Evolutionary conservation across 2,113 vertebrate genomes (phyloP).

Genomic region (Notechis scutatus): DNA sequence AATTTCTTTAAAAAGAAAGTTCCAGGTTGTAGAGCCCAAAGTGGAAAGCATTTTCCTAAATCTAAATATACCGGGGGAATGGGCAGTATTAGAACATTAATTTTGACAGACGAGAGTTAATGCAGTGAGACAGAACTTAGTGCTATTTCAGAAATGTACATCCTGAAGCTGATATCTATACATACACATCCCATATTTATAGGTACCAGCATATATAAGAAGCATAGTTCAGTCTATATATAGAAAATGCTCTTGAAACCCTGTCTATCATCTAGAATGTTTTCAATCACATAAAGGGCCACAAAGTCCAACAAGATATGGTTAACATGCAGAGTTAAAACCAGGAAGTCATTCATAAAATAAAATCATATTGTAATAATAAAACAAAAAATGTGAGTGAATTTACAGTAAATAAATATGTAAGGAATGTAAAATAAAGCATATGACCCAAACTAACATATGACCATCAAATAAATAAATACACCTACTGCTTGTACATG

Average conservation of each 20-base stretch:
- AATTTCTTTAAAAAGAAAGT: not conserved
- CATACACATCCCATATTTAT: not conserved
- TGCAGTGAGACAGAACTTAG: not conserved
- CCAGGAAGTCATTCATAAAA: not conserved
- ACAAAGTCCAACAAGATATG: not conserved
- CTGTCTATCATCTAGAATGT: not conserved
- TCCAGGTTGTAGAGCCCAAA: not conserved
- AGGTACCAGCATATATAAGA: not conserved
- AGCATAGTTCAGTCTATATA: not conserved
- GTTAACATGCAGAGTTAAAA: not conserved
- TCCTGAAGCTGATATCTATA: not conserved
- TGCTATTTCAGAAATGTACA: not conserved
- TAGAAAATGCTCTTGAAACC: not conserved
- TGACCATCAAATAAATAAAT: not conserved
- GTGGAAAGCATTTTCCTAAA: not conserved
- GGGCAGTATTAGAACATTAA: not conserved
- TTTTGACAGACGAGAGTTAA: not conserved
- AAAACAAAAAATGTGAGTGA: not conserved
- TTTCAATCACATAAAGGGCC: not conserved
- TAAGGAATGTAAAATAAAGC: not conserved
- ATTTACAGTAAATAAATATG: not conserved
- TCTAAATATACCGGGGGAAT: not conserved
- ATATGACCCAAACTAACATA: not conserved
- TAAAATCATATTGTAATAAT: not conserved
- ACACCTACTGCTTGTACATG: not conserved